Evolutionary conservation across 2,797 vertebrate genomes (phyloP), one percentile per base, ranked within the genome.

Genomic region (Helicolenus hilgendorfi): DNA sequence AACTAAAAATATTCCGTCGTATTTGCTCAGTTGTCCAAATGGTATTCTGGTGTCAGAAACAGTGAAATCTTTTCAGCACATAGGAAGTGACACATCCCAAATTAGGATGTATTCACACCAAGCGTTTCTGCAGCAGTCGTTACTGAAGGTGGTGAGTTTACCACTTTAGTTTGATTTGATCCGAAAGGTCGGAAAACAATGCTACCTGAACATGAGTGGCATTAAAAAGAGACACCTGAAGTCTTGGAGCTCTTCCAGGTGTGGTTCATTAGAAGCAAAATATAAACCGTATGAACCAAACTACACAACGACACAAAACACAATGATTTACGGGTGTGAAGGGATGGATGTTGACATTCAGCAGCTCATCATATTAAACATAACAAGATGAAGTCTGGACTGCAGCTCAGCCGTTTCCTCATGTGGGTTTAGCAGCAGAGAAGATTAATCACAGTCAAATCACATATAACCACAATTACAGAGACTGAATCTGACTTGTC

Each of bases 391-490:
- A 68, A 69, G 9, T 13, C 64, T 35, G 53, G 33, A 33, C 60
- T 80, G 9, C 36, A 31, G 59, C 9, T 31, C 38, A 63, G 58
- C 27, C n/a, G 41, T 63, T 63, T 72, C n/a, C 59, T 33, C 14
- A 1, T 41, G 41, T 35, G 24, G 24, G 24, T 71, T 79, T 53
- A 60, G 33, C 1, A 62, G 22, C 53, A 67, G n/a, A 55, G 11
- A 38, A 58, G 38, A 81, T 36, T 41, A 81, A 74, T 78, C 55
- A 63, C 22, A 20, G 20, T 59, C 6, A 45, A 69, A 78, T 69
- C 35, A 41, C 20, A 38, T 58, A 41, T 29, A 77, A 29, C 35
- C 0, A 38, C 11, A 14, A 35, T 27, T 27, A 36, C 31, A 60
- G 65, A 59, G n/a, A 20, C 20, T 13, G 55, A 70, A 70, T 35